A percentile compares a stretch with the other conserved stretches of the same genome.
Evolutionary conservation across 1,140 invertebrate species (phyloP).

Genomic region (Drosophila bifasciata): DNA sequence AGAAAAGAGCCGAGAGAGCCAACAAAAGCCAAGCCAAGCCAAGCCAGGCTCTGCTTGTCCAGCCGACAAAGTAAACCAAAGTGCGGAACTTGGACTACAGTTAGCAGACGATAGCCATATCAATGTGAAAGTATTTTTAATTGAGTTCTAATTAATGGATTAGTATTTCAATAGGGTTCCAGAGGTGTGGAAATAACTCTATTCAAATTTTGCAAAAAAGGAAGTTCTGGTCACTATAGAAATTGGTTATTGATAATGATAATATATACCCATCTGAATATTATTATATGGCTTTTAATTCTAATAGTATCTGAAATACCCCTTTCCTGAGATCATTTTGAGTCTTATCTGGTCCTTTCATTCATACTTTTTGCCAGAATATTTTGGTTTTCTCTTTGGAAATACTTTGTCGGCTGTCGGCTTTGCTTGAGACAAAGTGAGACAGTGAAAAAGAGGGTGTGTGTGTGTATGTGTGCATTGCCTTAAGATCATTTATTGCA

Average conservation of each 20-base stretch:
- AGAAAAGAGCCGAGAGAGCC: constrained; percentile 50
- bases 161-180: too few species aligned
- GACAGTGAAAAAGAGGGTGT: constrained; percentile 31
- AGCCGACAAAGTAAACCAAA: constrained; percentile 44
- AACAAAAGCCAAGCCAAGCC: constrained; percentile 20
- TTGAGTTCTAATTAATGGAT: background rate
- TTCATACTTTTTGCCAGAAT: background rate
- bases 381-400: background rate
- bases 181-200: background rate
- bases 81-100: constrained; percentile 6
- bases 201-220: too few species aligned
- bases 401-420: constrained; percentile 60
- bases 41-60: constrained; percentile 23
- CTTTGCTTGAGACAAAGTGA: constrained; percentile 37
- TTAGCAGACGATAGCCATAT: too few species aligned
- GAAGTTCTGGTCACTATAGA: too few species aligned
- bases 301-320: background rate
- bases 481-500: constrained; percentile 79
- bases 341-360: too few species aligned
- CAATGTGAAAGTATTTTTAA: too few species aligned
- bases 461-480: constrained; percentile 40
- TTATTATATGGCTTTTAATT: too few species aligned
- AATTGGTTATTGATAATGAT: too few species aligned
- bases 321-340: too few species aligned
- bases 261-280: too few species aligned